Evolutionary conservation across 2,113 vertebrate species (phyloP).

Genomic region (Marmota flaviventris): DNA sequence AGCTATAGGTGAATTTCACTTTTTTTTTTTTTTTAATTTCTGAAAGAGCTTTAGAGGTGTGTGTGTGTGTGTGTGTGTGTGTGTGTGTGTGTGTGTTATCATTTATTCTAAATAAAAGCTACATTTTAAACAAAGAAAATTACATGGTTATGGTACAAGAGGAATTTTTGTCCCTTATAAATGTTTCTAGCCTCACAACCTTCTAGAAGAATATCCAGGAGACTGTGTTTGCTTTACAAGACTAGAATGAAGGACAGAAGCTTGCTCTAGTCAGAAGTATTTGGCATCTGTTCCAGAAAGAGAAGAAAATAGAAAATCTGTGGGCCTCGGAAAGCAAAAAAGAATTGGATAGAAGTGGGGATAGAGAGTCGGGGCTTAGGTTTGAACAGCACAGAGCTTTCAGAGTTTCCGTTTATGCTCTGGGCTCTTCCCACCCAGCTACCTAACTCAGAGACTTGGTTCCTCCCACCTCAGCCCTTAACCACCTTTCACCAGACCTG

Average conservation of each 20-base stretch:
- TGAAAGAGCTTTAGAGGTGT: not conserved
- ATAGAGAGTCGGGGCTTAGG: accelerated
- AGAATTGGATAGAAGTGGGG: not conserved
- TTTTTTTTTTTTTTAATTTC: not conserved
- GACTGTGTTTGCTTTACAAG: slow-evolving; percentile 20
- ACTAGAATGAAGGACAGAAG: not conserved
- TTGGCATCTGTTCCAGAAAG: not conserved
- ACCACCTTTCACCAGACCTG: not conserved
- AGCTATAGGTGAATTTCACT: slow-evolving; percentile 24
- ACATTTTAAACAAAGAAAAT: slow-evolving; percentile 57
- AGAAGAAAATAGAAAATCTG: not conserved
- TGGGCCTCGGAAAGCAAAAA: not conserved
- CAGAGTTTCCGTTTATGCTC: not conserved
- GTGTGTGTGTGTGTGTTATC: not conserved
- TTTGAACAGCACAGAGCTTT: not conserved
- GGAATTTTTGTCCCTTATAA: slow-evolving; percentile 31
- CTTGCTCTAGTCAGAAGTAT: not conserved
- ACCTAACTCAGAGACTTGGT: not conserved
- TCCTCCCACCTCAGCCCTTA: not conserved
- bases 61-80: not conserved
- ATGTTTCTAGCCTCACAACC: slow-evolving; percentile 14
- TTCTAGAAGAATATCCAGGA: not conserved
- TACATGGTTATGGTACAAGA: not conserved
- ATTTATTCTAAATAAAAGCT: slow-evolving; percentile 54
- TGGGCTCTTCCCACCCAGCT: not conserved